Base-by-base conservation (phyloP, 2,888 invertebrate genomes). In the Microdon myrmicae region DNA sequence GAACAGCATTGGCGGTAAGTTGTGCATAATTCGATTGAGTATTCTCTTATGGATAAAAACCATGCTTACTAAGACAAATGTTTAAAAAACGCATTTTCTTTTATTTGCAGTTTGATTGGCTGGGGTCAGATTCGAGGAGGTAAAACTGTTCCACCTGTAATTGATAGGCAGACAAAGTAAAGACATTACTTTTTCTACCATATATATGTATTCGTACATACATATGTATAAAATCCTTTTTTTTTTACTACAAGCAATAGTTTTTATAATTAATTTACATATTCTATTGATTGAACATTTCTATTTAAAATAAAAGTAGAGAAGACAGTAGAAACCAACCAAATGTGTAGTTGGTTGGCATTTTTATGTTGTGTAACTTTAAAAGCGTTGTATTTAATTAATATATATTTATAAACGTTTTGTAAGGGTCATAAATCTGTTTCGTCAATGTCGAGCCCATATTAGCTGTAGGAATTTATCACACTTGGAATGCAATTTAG, bases 101-200 rank as follows among this genome's bases (percentile, higher is more conserved):
- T 17, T 7, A n/a, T 68, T 84, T 83, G 17, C 83, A 90, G 92
- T 81, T 88, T 99, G 77, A 99, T 99, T 79, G 99, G 99, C 71
- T 99, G 99, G 99, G 99, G 98, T 71, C 95, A 97, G 81, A 99
- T 99, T 81, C 89, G 95, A 81, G 92, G 96, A 77, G 99, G 99
- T 71, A 91, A 92, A 77, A 96, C 95, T 71, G 96, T 99, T 75
- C 91, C 92, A 74, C 96, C 97, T 47, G 75, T 77, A 44, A 56
- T 70, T 26, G 71, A 72, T 58, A 69, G 72, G 51, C 69, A 72
- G 53, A 68, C 71, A 4, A 51, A 58, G 47, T 64, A 64, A 64
- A 53, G n/a, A n/a, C n/a, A n/a, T n/a, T n/a, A n/a, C 68, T 58
- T 43, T 64, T 60, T 67, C 68, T 68, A 61, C 69, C 68, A 70